These are phyloP conservation scores for Squalus acanthias DNA, from an alignment of 2,797 vertebrate species.

Conservation along the genomic window DNA sequence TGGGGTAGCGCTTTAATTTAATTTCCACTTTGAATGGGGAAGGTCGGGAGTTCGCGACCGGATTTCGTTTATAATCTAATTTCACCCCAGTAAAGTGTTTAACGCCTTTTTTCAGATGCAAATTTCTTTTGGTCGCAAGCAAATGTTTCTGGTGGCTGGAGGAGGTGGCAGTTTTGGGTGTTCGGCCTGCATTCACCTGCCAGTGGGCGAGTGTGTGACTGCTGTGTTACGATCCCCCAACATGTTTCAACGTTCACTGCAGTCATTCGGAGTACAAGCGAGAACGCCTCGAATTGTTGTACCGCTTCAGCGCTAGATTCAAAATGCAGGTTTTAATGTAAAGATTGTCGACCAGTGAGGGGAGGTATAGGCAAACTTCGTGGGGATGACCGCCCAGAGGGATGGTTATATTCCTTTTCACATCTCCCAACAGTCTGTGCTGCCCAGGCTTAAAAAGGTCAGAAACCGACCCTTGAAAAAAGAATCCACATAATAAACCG, in stretches of 20 bases:
- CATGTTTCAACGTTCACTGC: background rate
- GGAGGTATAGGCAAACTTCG: background rate
- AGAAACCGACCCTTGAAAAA: background rate
- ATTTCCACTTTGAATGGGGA: background rate
- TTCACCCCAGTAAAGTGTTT: background rate
- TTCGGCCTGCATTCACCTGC: background rate
- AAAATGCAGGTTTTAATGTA: background rate
- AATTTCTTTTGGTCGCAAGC: background rate
- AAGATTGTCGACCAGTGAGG: background rate
- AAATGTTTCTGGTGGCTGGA: background rate
- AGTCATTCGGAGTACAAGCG: background rate
- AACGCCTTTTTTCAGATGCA: background rate
- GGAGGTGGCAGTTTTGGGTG: background rate
- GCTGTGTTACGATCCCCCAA: background rate
- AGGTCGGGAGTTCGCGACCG: background rate
- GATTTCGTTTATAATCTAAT: background rate
- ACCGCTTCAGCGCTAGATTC: background rate
- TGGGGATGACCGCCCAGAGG: background rate
- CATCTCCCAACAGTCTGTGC: background rate
- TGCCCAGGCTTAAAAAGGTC: background rate
- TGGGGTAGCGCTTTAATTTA: background rate
- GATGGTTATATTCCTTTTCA: background rate
- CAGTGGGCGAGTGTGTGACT: background rate
- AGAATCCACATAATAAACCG: background rate
- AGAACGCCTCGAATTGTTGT: background rate